Base-by-base conservation (phyloP, 2,797 vertebrate genomes). In the Ptychobarbus kaznakovi region DNA sequence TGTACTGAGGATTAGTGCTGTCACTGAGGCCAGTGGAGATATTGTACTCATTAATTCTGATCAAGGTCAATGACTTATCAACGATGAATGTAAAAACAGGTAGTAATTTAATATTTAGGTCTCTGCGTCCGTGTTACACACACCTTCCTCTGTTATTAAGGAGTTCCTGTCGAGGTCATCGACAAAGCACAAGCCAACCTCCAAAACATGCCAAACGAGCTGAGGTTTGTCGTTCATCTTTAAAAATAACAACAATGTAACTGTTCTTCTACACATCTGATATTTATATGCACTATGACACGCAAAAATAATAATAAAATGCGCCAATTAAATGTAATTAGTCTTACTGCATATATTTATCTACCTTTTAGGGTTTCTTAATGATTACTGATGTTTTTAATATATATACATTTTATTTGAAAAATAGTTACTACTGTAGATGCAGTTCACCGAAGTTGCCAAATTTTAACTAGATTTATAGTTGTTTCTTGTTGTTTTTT, bases 161-260 rank as follows among this genome's bases (percentile, higher is more conserved):
- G 42, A 44, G 9, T 44, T 44, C 9, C 9, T 76, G 82, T 16
- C 53, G 1, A 76, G 69, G 85, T 9, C 88, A 88, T 22, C 72
- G 51, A n/a, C 88, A 88, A 82, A 87, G 88, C 83, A 81, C 91
- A 38, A 51, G 20, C 40, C 89, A 66, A 80, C 38, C 83, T 35
- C 9, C 84, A 5, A 79, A 87, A 42, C 73, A 61, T 1, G 65
- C 78, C 49, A 66, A 20, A 12, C 9, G 42, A 1, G 1, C 85
- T 6, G 86, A 92, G 94, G 94, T 94, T 25, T 49, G 89, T 86
- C 25, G 6, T 38, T 72, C 65, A 75, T 16, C 22, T 80, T n/a
- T 2, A 7, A 44, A 63, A 74, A 44, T 28, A 16, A 42, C 40
- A 53, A 0, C 2, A 44, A 0, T 79, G 58, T 3, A 63, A 18